These are phyloP conservation scores for Charadrius vociferus DNA, from an alignment of 2,113 vertebrate species.

Conservation along the genomic window DNA sequence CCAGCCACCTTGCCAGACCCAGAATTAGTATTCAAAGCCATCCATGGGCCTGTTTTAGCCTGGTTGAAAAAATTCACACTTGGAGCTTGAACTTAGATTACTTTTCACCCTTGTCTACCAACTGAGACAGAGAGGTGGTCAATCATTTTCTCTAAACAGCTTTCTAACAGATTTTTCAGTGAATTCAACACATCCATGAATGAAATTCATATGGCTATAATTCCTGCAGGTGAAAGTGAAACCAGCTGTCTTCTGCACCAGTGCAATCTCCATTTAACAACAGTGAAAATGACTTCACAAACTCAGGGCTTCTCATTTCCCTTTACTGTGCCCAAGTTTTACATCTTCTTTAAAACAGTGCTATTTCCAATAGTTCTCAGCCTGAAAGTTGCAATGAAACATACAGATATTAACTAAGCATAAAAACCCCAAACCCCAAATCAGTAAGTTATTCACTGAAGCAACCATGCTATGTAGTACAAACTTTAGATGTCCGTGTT, in stretches of 20 bases:
- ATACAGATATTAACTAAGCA: not conserved
- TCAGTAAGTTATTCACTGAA: not conserved
- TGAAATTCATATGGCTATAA: not conserved
- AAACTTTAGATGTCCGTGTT: not conserved
- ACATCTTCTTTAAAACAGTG: not conserved
- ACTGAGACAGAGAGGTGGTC: not conserved
- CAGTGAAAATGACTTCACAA: not conserved
- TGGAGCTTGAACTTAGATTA: not conserved
- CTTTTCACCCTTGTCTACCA: not conserved
- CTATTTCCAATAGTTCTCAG: not conserved
- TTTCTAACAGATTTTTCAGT: not conserved
- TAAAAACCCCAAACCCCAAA: fast-evolving
- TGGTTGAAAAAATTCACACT: not conserved
- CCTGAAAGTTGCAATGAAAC: not conserved
- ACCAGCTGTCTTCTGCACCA: not conserved
- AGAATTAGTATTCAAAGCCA: not conserved
- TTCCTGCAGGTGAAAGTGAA: not conserved
- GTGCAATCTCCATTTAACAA: not conserved
- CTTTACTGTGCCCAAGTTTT: not conserved
- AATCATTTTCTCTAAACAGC: not conserved
- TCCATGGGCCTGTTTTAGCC: not conserved
- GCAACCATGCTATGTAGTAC: fast-evolving
- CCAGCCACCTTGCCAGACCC: not conserved
- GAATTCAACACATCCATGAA: not conserved
- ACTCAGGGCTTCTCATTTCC: not conserved